phyloP scores from a whole-genome alignment of 2,888 invertebrate genomes.

The Oxycera nigricornis region DNA sequence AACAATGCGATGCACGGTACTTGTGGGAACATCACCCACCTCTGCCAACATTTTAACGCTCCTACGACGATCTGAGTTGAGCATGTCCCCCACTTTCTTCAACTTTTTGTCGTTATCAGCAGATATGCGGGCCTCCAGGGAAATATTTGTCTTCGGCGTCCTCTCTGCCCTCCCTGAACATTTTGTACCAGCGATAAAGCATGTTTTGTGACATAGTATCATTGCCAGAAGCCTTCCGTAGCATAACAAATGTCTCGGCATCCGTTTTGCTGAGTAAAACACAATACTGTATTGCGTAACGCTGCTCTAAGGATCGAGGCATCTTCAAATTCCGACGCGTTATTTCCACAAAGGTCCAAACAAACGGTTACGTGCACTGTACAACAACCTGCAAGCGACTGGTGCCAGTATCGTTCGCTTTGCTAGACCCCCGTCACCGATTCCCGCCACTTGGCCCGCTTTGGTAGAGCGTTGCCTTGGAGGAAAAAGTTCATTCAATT shows the following conservation, averaged over 20 bases:
- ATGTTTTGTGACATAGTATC: neutral
- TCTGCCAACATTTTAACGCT: no score
- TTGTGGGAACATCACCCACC: no score
- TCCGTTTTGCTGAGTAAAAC: neutral
- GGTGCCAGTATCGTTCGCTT: no score
- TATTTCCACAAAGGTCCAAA: neutral
- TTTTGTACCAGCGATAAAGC: neutral
- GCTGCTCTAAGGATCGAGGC: neutral
- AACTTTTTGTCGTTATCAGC: neutral
- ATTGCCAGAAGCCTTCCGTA: neutral
- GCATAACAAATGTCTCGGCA: neutral
- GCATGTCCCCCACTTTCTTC: no score
- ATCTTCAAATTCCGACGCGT: no score
- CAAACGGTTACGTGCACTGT: neutral
- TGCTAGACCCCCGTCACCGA: neutral
- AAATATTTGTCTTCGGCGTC: neutral
- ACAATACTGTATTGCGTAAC: neutral
- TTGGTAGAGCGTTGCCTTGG: no score
- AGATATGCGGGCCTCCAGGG: neutral
- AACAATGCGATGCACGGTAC: no score
- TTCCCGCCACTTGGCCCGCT: neutral
- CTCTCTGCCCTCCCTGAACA: neutral
- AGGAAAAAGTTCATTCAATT: neutral
- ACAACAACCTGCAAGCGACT: neutral
- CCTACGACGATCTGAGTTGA: no score